Evolutionary conservation across 2,888 invertebrate genomes (phyloP).

Genomic region (Deilephila porcellus): DNA sequence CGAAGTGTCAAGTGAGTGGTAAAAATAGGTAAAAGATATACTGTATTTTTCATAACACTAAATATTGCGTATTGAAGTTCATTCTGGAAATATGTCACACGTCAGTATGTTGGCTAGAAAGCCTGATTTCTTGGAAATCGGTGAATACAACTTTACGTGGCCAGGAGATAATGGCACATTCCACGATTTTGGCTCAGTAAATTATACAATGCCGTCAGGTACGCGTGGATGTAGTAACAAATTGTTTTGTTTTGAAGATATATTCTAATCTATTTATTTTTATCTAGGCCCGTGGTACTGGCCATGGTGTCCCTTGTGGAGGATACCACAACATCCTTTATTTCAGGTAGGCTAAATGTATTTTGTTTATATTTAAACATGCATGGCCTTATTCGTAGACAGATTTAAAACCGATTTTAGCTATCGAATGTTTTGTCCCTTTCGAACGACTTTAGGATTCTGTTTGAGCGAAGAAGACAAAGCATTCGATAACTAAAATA

Average conservation of each 20-base stretch:
- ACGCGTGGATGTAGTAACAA: conserved; percentile 33
- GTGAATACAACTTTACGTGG: conserved; percentile 80
- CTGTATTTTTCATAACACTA: background rate
- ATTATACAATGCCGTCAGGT: conserved; percentile 81
- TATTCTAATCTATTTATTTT: conserved; percentile 15
- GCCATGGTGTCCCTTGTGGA: conserved; percentile 90
- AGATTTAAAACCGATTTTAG: too few relatives aligned
- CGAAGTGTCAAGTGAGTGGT: conserved; percentile 10
- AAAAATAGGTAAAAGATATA: background rate
- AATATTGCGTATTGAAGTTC: background rate
- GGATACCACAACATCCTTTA: conserved; percentile 88
- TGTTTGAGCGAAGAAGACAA: too few relatives aligned
- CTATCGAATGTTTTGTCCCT: too few relatives aligned
- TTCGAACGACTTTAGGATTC: too few relatives aligned
- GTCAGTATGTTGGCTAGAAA: conserved; percentile 65
- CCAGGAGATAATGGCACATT: conserved; percentile 79
- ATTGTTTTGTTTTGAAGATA: background rate
- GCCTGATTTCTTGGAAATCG: conserved; percentile 73
- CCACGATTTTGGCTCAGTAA: conserved; percentile 73
- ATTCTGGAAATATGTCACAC: conserved; percentile 54
- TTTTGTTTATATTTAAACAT: conserved; percentile 3
- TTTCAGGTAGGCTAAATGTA: conserved; percentile 69
- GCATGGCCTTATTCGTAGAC: too few relatives aligned
- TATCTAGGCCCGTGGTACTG: conserved; percentile 85
- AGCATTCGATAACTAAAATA: too few relatives aligned